Conservation (phyloP, 2,888 invertebrate species). For the Lochmaea crataegi region DNA sequence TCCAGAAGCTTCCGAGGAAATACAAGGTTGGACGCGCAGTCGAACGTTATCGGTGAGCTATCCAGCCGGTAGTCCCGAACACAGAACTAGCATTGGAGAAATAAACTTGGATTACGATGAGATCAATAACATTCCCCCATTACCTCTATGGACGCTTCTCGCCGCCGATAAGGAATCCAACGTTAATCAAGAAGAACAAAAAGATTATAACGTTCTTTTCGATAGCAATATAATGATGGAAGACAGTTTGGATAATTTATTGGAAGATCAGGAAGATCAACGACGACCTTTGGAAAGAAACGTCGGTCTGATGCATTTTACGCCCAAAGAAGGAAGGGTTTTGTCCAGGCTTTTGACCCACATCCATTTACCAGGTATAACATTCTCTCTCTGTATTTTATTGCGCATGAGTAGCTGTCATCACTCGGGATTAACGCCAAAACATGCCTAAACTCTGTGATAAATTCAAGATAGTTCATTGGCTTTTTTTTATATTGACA, state of each 20-base stretch:
- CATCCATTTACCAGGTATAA: slow-evolving; percentile 86
- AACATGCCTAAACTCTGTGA: background rate
- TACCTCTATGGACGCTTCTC: slow-evolving; percentile 95
- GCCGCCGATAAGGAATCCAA: slow-evolving; percentile 92
- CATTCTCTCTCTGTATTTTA: no score
- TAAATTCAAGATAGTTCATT: no score
- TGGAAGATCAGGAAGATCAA: slow-evolving; percentile 73
- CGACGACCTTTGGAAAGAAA: slow-evolving; percentile 66
- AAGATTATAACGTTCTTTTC: slow-evolving; percentile 92
- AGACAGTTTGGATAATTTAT: slow-evolving; percentile 83
- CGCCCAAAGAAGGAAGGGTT: slow-evolving; percentile 83
- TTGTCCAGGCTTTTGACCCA: slow-evolving; percentile 93
- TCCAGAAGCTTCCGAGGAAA: slow-evolving; percentile 66
- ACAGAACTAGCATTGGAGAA: slow-evolving; percentile 85
- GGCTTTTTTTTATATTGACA: background rate
- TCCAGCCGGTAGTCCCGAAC: slow-evolving; percentile 84
- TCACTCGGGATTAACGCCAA: no score
- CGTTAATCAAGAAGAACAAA: slow-evolving; percentile 62
- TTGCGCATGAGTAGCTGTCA: no score
- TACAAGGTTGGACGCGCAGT: slow-evolving; percentile 86
- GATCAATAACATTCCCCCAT: slow-evolving; percentile 96
- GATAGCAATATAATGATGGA: slow-evolving; percentile 81
- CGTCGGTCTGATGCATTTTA: slow-evolving; percentile 80
- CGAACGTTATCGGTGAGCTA: slow-evolving; percentile 91
- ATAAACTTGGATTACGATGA: slow-evolving; percentile 93